A percentile compares a stretch with the other conserved stretches of the same genome.
phyloP scores from a whole-genome alignment of 2,888 invertebrate species.

The Cheilosia pagana region DNA sequence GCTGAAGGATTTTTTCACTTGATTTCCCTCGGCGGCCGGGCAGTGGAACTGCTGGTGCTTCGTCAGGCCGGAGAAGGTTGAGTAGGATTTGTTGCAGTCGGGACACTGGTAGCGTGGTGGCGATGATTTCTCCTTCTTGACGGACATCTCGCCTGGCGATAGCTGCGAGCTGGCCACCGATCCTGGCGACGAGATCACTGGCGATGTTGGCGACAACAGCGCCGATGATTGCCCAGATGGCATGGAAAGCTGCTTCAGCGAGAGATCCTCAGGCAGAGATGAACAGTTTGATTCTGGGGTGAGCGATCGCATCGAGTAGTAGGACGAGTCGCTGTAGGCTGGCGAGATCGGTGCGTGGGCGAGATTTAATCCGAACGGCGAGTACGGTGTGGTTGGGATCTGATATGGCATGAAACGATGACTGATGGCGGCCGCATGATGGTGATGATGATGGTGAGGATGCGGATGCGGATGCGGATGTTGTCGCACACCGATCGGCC shows the following conservation, averaged over 20 bases:
- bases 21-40: slow-evolving; percentile 91
- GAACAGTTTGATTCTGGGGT: slow-evolving; percentile 83
- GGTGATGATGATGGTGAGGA: slow-evolving; percentile 41
- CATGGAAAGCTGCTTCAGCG: slow-evolving; percentile 79
- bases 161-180: slow-evolving; percentile 46
- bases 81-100: slow-evolving; percentile 97
- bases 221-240: slow-evolving; percentile 64
- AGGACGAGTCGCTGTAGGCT: slow-evolving; percentile 83
- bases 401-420: slow-evolving; percentile 80
- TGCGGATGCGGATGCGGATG: slow-evolving; percentile 61
- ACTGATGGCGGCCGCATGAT: slow-evolving; percentile 62
- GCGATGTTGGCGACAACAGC: slow-evolving; percentile 61
- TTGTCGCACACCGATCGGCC: slow-evolving; percentile 80
- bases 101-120: slow-evolving; percentile 94
- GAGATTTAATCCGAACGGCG: slow-evolving; percentile 69
- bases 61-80: slow-evolving; percentile 97
- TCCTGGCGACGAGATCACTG: slow-evolving; percentile 83
- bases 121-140: slow-evolving; percentile 80
- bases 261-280: slow-evolving; percentile 82
- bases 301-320: slow-evolving; percentile 82
- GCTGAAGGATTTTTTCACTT: slow-evolving; percentile 95
- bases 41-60: slow-evolving; percentile 99
- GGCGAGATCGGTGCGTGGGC: slow-evolving; percentile 83
- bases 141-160: slow-evolving; percentile 44
- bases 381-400: slow-evolving; percentile 77